These are phyloP conservation scores for Pentalonia nigronervosa DNA, from an alignment of 1,140 invertebrate species.

Conservation along the genomic window DNA sequence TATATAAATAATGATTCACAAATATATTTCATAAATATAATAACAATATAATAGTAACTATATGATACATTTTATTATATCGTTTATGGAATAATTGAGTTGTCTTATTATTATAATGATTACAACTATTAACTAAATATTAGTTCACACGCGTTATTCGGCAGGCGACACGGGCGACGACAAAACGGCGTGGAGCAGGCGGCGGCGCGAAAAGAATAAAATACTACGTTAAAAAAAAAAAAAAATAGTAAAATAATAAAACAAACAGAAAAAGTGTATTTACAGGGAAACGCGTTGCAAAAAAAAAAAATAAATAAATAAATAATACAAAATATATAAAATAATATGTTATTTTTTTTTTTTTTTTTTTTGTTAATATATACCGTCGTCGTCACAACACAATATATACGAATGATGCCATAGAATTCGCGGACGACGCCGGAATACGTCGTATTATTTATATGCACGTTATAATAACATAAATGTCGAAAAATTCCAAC, in stretches of 20 bases:
- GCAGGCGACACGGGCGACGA: background rate
- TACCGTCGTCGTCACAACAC: background rate
- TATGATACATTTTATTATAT: background rate
- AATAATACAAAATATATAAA: background rate
- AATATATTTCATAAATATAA: slow-evolving; percentile 11
- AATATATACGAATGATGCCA: too few species aligned
- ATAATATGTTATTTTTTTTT: too few species aligned
- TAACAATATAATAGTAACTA: slow-evolving; percentile 10
- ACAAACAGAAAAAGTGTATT: slow-evolving; percentile 20
- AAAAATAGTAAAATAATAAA: slow-evolving; percentile 12
- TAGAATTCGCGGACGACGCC: background rate
- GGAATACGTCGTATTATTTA: background rate
- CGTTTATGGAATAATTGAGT: background rate
- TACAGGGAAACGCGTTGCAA: slow-evolving; percentile 19
- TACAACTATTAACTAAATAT: background rate
- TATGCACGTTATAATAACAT: background rate
- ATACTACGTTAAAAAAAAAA: background rate
- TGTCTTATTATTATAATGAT: background rate
- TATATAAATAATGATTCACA: slow-evolving; percentile 2
- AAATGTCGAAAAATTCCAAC: background rate
- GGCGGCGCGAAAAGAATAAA: background rate
- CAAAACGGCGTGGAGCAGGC: background rate
- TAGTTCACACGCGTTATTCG: background rate
- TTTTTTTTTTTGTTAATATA: background rate
- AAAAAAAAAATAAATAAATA: too few species aligned